phyloP scores from a whole-genome alignment of 2,888 invertebrate genomes.

The Platerodrilus igneus region DNA sequence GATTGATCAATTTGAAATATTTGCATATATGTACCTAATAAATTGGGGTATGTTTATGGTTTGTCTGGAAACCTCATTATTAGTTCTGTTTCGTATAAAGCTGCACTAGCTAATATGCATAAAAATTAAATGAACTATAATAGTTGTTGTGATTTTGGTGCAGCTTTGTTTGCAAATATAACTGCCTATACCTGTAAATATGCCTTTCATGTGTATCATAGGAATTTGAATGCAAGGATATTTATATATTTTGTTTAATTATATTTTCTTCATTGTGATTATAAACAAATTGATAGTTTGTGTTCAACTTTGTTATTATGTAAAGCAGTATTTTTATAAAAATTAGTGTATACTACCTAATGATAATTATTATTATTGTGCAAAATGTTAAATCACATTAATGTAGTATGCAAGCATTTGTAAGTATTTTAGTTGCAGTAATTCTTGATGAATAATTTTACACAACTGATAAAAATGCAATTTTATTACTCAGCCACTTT shows the following conservation, averaged over 20 bases:
- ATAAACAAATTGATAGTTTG: slow-evolving; percentile 9
- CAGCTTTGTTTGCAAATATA: slow-evolving; percentile 15
- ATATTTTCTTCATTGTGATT: slow-evolving; percentile 8
- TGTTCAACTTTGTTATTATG: slow-evolving; percentile 19
- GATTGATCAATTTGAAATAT: slow-evolving; percentile 14
- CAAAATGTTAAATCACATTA: slow-evolving; percentile 28
- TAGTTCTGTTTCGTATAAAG: slow-evolving; percentile 11
- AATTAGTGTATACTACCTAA: slow-evolving; percentile 31
- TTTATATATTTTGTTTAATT: slow-evolving; percentile 14
- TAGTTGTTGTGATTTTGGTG: slow-evolving; percentile 16
- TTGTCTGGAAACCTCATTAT: no score
- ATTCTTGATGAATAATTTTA: slow-evolving; percentile 24
- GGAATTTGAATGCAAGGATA: not conserved
- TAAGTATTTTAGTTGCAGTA: slow-evolving; percentile 20
- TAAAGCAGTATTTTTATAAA: slow-evolving; percentile 33
- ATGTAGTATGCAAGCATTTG: slow-evolving; percentile 30
- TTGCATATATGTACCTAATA: slow-evolving; percentile 22
- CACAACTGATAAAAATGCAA: slow-evolving; percentile 20
- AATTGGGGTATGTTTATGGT: no score
- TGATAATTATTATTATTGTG: slow-evolving; percentile 28
- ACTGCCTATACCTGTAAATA: slow-evolving; percentile 31
- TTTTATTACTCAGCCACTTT: slow-evolving; percentile 29
- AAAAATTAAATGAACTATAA: slow-evolving; percentile 6
- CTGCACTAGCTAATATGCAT: slow-evolving; percentile 11
- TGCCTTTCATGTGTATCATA: slow-evolving; percentile 33